phyloP scores from a whole-genome alignment of 2,797 vertebrate species.

The Chaetodon trifasciatus region DNA sequence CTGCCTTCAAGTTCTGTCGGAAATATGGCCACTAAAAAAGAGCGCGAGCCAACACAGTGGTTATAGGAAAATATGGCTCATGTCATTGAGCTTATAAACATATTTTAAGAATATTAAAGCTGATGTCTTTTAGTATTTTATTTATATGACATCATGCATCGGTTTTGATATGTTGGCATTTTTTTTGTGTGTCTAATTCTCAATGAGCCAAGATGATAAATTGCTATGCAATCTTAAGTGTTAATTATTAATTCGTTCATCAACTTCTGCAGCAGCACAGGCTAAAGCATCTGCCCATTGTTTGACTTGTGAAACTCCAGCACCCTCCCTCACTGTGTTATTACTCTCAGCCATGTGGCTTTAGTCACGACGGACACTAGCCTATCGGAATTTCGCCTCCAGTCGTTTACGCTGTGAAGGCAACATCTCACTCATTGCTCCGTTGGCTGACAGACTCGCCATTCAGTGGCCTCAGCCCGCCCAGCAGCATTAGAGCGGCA shows the following conservation, averaged over 20 bases:
- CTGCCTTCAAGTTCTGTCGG: constrained; percentile 36
- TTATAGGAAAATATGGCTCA: neutral
- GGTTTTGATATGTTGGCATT: no score
- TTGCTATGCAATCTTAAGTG: no score
- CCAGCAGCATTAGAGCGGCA: constrained; percentile 63
- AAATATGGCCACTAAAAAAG: neutral
- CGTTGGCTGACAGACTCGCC: constrained; percentile 55
- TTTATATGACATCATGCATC: no score
- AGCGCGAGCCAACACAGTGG: neutral
- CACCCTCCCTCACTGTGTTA: constrained; percentile 12
- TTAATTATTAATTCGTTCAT: neutral
- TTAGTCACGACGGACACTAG: constrained; percentile 54
- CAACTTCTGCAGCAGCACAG: constrained; percentile 17
- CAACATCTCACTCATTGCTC: constrained; percentile 33
- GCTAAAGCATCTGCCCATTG: neutral
- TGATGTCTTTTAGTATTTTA: neutral
- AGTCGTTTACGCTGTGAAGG: constrained; percentile 36
- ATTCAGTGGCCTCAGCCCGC: constrained; percentile 59
- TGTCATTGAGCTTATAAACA: rapidly evolving
- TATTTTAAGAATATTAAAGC: neutral
- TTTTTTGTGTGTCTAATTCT: no score
- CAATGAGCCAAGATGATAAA: no score
- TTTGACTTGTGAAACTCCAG: constrained; percentile 10
- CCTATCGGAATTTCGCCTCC: constrained; percentile 61
- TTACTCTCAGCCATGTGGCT: constrained; percentile 54